Evolutionary conservation across 2,113 vertebrate genomes (phyloP).

Genomic region (Climacteris rufus): DNA sequence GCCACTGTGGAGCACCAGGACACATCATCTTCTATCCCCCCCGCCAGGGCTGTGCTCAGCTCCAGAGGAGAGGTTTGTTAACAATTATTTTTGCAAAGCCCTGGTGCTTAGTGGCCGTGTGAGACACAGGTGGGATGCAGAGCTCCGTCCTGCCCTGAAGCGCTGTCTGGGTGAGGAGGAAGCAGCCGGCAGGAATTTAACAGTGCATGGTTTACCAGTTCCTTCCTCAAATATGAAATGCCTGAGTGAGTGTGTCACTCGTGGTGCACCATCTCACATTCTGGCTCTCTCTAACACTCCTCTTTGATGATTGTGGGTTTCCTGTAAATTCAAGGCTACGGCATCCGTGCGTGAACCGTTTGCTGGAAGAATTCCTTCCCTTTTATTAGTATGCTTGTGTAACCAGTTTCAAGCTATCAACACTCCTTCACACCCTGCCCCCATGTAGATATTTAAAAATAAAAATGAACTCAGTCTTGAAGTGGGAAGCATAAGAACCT

Average conservation of each 20-base stretch:
- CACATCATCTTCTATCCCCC: fast-evolving
- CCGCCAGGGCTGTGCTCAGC: neutral
- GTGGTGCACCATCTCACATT: neutral
- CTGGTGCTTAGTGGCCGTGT: neutral
- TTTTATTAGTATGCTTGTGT: neutral
- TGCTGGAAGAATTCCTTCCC: neutral
- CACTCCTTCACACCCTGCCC: neutral
- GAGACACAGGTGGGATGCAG: fast-evolving
- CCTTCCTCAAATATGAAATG: neutral
- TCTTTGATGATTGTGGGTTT: neutral
- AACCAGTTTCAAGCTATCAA: neutral
- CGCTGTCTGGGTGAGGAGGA: neutral
- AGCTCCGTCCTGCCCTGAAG: neutral
- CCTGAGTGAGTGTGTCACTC: neutral
- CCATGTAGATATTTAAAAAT: neutral
- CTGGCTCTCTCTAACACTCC: neutral
- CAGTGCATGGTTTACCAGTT: neutral
- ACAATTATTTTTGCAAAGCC: neutral
- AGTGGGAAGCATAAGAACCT: neutral
- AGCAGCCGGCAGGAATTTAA: neutral
- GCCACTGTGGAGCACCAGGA: neutral
- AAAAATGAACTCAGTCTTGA: neutral
- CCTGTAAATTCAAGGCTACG: neutral
- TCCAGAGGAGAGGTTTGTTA: neutral
- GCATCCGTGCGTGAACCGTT: neutral